Conservation (phyloP, 53 echinoderm and acorn worm genomes). For the Astropecten irregularis region DNA sequence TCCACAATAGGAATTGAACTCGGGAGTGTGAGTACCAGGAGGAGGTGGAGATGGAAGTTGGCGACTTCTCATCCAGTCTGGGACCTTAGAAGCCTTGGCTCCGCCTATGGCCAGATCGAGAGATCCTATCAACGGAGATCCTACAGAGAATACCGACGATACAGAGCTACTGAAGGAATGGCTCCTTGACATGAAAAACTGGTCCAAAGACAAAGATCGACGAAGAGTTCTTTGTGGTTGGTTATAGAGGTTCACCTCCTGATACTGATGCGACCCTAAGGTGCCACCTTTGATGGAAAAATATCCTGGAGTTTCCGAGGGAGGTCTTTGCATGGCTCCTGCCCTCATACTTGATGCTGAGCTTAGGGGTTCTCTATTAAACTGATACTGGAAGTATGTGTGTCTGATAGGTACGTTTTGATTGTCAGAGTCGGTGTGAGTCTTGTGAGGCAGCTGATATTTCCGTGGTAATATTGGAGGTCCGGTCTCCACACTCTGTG, state of each 20-base stretch:
- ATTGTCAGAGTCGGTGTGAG: not conserved
- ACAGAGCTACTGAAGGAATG: constrained; percentile 48
- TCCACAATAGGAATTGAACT: constrained; percentile 72
- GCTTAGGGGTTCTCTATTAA: not conserved
- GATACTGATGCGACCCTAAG: constrained; percentile 41
- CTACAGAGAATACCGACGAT: constrained; percentile 60
- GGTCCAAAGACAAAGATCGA: constrained; percentile 67
- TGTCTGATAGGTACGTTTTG: constrained; percentile 53
- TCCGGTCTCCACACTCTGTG: constrained; percentile 1
- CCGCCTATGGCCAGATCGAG: constrained; percentile 73
- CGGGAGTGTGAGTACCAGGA: constrained; percentile 50
- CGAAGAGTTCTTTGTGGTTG: constrained; percentile 36
- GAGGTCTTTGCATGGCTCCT: not conserved
- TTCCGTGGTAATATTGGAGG: not conserved
- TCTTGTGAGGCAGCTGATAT: constrained; percentile 14
- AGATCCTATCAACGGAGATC: constrained; percentile 79
- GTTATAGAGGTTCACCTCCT: constrained; percentile 33
- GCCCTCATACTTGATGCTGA: not conserved
- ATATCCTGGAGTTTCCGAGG: constrained; percentile 7
- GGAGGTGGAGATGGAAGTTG: constrained; percentile 77
- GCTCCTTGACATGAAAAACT: constrained; percentile 49
- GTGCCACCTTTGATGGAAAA: not conserved
- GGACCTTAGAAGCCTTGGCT: constrained; percentile 28
- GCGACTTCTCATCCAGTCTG: constrained; percentile 67
- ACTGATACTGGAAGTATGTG: constrained; percentile 77